Base-by-base conservation (phyloP, 2,888 invertebrate genomes). In the Oxyscelio sp. region DNA sequence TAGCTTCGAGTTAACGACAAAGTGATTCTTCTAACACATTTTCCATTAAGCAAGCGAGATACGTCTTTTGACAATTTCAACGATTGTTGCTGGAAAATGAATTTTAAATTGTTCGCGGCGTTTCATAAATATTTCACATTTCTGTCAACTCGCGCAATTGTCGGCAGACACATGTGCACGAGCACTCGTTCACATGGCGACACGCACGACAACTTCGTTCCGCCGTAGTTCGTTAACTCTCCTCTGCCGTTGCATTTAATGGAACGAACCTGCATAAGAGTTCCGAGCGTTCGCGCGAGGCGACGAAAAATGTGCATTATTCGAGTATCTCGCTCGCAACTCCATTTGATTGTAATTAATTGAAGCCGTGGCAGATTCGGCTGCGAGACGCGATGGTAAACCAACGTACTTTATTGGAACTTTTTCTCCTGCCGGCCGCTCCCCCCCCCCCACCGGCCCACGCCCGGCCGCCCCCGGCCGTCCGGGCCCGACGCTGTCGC, bases 271-370 rank as follows among this genome's bases (percentile, higher is more conserved):
- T 34, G 5, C 11, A 34, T 34, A 34, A 19, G 21, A 19, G 48
- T 9, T 19, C n/a, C n/a, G n/a, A n/a, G n/a, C n/a, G n/a, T n/a
- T n/a, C n/a, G n/a, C n/a, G 21, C 48, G 19, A 19, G 21, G 48
- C 8, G 21, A 19, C 13, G 11, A 48, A 48, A 48, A 48, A 19
- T 19, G 21, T n/a, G 19, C 48, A 48, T 21, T 48, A 34, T 34
- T 34, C 56, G 43, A 74, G 54, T 52, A 34, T 31, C 22, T 21
- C 31, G 21, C 6, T 74, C 45, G 45, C 22, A 45, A 63, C 45
- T 75, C 27, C 22, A 58, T 65, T 75, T 65, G 65, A 75, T 75
- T 56, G 75, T 56, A 65, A 75, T 75, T 65, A 65, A 65, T 56
- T 75, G 34, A 75, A 75, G 38, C 65, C 38, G 27, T 4, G 27